Evolutionary conservation across 2,888 invertebrate genomes (phyloP).

Genomic region (Nemoura dubitans): DNA sequence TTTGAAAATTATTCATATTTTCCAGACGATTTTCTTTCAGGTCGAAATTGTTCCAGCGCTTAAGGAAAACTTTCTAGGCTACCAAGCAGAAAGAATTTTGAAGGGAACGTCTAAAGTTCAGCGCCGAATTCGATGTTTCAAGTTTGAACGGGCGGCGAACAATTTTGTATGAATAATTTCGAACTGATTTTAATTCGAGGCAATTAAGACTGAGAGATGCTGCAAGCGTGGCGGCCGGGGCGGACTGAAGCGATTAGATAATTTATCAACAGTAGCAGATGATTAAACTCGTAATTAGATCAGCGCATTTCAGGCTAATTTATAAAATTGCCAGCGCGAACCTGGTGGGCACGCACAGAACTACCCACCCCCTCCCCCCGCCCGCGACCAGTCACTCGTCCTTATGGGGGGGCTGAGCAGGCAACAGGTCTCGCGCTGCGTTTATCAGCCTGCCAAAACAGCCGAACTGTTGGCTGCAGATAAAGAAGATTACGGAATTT

Average conservation of each 20-base stretch:
- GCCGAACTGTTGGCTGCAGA: background rate
- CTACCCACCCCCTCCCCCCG: background rate
- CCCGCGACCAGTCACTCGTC: background rate
- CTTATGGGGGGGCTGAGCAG: background rate
- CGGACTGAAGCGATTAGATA: background rate
- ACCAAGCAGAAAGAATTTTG: background rate
- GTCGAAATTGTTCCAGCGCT: background rate
- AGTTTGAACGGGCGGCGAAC: background rate
- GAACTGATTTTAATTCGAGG: background rate
- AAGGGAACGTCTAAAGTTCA: background rate
- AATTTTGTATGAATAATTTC: background rate
- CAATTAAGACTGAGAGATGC: background rate
- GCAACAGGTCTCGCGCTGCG: background rate
- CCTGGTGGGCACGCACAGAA: background rate
- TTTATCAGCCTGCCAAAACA: background rate
- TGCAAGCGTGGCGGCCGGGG: background rate
- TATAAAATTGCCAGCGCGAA: background rate
- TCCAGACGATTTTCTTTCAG: background rate
- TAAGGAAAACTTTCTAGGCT: background rate
- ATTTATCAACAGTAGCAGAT: background rate
- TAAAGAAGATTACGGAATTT: constrained; percentile 12
- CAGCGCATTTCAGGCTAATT: background rate
- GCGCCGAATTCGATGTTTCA: background rate
- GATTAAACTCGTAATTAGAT: constrained; percentile 4
- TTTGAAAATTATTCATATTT: background rate